Conservation (phyloP, 2,113 vertebrate genomes). For the Cyanoramphus novaezelandiae region DNA sequence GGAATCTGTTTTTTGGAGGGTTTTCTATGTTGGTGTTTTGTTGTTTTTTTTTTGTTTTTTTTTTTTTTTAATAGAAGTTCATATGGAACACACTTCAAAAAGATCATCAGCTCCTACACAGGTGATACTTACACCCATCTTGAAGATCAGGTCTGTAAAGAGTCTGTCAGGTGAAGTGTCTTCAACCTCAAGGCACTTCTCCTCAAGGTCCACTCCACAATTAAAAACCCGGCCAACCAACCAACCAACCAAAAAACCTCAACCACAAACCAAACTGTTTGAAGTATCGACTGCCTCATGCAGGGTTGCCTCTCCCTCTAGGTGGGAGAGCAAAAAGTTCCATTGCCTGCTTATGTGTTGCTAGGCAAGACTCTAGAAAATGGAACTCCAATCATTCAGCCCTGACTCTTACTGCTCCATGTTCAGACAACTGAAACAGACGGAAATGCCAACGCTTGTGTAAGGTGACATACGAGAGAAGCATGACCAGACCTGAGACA, state of each 20-base stretch:
- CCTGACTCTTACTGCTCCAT: neutral
- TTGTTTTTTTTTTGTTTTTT: neutral
- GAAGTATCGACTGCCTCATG: neutral
- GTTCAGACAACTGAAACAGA: neutral
- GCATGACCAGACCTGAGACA: neutral
- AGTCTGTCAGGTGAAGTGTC: neutral
- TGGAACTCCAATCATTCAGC: neutral
- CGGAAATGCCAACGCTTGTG: fast-evolving
- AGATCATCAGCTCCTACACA: neutral
- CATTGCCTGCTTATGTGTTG: neutral
- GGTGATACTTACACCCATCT: neutral
- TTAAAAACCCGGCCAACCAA: neutral
- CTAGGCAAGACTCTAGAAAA: neutral
- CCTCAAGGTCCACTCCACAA: neutral
- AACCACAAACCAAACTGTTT: neutral
- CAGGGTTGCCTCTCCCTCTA: neutral
- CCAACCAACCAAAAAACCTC: neutral
- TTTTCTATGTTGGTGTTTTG: neutral
- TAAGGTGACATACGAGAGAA: neutral
- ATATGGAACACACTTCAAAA: neutral
- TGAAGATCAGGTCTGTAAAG: neutral
- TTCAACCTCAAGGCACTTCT: neutral
- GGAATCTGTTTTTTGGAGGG: neutral
- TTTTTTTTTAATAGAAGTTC: neutral
- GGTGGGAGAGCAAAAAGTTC: neutral